These are phyloP conservation scores for Ennomos fuscantarius DNA, from an alignment of 2,888 invertebrate genomes.

Conservation along the genomic window DNA sequence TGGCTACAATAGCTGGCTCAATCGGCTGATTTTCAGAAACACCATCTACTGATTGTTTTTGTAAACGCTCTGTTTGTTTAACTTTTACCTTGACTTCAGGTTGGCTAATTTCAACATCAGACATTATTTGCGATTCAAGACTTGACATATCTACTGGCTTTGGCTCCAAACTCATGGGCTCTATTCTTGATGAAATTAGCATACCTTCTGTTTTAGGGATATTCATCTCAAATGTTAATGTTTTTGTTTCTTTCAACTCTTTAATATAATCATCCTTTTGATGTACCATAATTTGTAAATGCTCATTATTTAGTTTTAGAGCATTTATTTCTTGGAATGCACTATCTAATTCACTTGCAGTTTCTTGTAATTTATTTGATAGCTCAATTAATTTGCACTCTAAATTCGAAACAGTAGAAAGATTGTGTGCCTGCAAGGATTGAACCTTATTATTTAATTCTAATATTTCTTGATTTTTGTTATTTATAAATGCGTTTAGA, in stretches of 20 bases:
- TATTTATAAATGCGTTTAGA: slow-evolving; percentile 77
- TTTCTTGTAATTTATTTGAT: slow-evolving; percentile 55
- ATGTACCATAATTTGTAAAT: slow-evolving; percentile 52
- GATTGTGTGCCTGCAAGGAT: slow-evolving; percentile 54
- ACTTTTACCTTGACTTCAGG: slow-evolving; percentile 36
- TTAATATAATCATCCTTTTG: slow-evolving; percentile 70
- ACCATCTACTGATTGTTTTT: slow-evolving; percentile 45
- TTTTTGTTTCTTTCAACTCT: slow-evolving; percentile 68
- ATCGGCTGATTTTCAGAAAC: slow-evolving; percentile 41
- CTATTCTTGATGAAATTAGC: slow-evolving; percentile 78
- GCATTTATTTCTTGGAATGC: slow-evolving; percentile 49
- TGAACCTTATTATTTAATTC: slow-evolving; percentile 61
- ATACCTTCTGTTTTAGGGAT: slow-evolving; percentile 82
- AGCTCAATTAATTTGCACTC: slow-evolving; percentile 67
- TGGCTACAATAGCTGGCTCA: slow-evolving; percentile 77
- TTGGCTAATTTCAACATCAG: slow-evolving; percentile 49
- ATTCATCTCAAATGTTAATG: slow-evolving; percentile 76
- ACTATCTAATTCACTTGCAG: slow-evolving; percentile 48
- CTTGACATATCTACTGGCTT: slow-evolving; percentile 57
- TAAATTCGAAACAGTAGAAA: slow-evolving; percentile 50
- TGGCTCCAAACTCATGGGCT: slow-evolving; percentile 61
- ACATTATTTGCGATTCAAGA: slow-evolving; percentile 76
- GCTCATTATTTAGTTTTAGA: slow-evolving; percentile 56
- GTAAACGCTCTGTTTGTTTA: slow-evolving; percentile 52
- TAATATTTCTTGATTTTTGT: slow-evolving; percentile 78